phyloP scores from a whole-genome alignment of 1,140 invertebrate genomes.

The Elymnias hypermnestra region DNA sequence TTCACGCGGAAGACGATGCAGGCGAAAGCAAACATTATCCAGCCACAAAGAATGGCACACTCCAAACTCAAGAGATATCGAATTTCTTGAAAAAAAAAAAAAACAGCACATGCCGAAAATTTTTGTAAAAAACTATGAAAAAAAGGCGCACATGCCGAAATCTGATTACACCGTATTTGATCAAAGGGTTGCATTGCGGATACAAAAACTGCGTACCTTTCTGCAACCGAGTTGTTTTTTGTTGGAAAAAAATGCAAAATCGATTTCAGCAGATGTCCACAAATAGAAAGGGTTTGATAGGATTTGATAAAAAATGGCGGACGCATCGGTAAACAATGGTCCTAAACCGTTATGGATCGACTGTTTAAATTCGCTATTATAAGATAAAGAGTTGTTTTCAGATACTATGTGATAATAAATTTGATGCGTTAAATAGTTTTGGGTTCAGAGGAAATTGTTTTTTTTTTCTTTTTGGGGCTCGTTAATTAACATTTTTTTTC shows the following conservation, averaged over 20 bases:
- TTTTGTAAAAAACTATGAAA: slow-evolving; percentile 25
- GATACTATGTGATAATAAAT: slow-evolving; percentile 28
- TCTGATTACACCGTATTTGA: slow-evolving; percentile 68
- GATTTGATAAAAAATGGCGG: slow-evolving; percentile 60
- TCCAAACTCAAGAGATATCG: slow-evolving; percentile 67
- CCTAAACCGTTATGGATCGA: slow-evolving; percentile 53
- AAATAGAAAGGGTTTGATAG: slow-evolving; percentile 71
- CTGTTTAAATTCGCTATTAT: slow-evolving; percentile 62
- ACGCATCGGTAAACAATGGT: slow-evolving; percentile 61
- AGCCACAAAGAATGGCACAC: slow-evolving; percentile 65
- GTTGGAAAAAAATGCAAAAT: slow-evolving; percentile 66
- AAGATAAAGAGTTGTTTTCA: slow-evolving; percentile 46
- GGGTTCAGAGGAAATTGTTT: slow-evolving; percentile 28
- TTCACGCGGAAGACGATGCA: slow-evolving; percentile 62
- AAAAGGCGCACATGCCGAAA: slow-evolving; percentile 68
- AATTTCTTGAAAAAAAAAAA: slow-evolving; percentile 55
- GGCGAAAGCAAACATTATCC: slow-evolving; percentile 66
- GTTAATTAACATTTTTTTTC: not conserved
- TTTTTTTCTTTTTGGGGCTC: slow-evolving; percentile 16
- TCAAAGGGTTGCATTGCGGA: slow-evolving; percentile 63
- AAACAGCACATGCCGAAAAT: slow-evolving; percentile 1
- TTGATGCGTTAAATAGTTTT: slow-evolving; percentile 30
- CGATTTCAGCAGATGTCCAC: slow-evolving; percentile 72
- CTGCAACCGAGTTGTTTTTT: slow-evolving; percentile 53
- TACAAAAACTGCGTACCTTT: slow-evolving; percentile 60